Evolutionary conservation across 2,113 vertebrate genomes (phyloP), one percentile per base, ranked within the genome.

Genomic region (Camelus dromedarius): DNA sequence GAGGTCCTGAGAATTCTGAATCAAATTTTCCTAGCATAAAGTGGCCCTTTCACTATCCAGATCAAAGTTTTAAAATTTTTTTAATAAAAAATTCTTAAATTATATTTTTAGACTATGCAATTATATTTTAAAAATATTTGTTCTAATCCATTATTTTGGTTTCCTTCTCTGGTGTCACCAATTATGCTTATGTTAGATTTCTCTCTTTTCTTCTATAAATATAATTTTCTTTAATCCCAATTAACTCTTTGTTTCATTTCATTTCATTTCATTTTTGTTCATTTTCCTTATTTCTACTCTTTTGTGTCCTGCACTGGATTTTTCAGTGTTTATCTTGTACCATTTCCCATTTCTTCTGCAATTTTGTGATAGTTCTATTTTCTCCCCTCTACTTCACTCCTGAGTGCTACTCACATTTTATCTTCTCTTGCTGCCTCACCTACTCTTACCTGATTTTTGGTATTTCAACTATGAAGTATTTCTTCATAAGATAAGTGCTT

Each of bases 291-390:
- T 56, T 58, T 88, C 85, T n/a, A 19, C 30, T 30, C 26, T 64
- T 64, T 30, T 79, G 20, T 12, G 12, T 83, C 48, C 62, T 50
- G 28, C 15, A n/a, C 14, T 77, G 28, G 9, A 2, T 35, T 90
- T 92, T 62, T 35, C 58, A 26, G 7, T n/a, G 13, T 18, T 76
- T 32, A 54, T 54, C 58, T 91, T 91, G 58, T 0, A 56, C 32
- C 35, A 35, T 38, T 90, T 90, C 80, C 56, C 60, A 64, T 82
- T 86, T 93, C 38, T 42, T 92, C 80, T 83, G 81, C 4, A 94
- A 30, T 88, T 83, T 54, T 30, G 24, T 76, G 28, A 70, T 30
- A 18, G 85, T 83, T 73, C 75, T 14, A 72, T 14, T 35, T 69
- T 38, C 18, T 20, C 4, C 28, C 4, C 12, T 24, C 16, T 9